Conservation (phyloP, 92 coral and sea anemone species). For the Virgularia gustaviana region DNA sequence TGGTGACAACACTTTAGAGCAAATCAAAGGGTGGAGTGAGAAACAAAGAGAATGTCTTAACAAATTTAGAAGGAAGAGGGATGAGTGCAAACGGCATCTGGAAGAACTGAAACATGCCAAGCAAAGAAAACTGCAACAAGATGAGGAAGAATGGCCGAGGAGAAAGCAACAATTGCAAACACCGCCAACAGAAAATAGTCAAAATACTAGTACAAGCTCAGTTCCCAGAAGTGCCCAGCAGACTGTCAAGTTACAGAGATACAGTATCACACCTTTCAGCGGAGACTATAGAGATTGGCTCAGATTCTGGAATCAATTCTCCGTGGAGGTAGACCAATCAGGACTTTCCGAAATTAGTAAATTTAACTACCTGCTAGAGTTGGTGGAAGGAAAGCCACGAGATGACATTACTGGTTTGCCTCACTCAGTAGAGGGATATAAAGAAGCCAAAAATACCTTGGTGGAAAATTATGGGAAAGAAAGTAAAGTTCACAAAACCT, state of each 20-base stretch:
- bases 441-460: constrained; percentile 48
- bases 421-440: constrained; percentile 48
- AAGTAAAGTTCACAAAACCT: constrained; percentile 27
- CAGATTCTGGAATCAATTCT: not conserved
- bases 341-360: no score
- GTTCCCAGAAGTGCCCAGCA: not conserved
- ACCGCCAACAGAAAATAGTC: not conserved
- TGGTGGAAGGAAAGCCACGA: not conserved
- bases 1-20: not conserved
- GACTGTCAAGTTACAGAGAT: not conserved
- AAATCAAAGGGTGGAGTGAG: not conserved
- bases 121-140: not conserved
- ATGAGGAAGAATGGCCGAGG: not conserved
- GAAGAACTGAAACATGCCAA: not conserved
- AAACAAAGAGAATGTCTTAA: not conserved
- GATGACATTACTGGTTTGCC: constrained; percentile 25
- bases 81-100: no score
- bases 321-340: not conserved
- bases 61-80: not conserved
- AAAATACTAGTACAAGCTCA: not conserved
- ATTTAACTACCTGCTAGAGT: not conserved
- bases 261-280: not conserved
- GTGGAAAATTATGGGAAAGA: constrained; percentile 18
- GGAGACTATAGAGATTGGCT: constrained; percentile 3
- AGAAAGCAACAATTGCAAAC: not conserved